Conservation (phyloP, 2,797 vertebrate genomes). For the Pseudochirops cupreus region DNA sequence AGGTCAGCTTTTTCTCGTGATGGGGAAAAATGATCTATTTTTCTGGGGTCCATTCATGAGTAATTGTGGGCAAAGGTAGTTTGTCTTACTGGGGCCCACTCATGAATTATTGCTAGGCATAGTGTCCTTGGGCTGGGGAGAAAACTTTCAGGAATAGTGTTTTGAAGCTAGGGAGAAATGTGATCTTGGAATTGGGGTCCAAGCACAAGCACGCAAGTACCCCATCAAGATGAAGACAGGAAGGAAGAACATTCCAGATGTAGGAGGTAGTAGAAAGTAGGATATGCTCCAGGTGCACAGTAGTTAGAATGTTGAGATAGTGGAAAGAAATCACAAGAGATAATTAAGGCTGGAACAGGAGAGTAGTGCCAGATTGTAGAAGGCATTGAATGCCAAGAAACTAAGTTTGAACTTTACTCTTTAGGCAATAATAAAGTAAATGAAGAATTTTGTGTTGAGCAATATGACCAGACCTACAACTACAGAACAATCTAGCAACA, state of each 20-base stretch:
- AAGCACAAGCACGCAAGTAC: too few relatives aligned
- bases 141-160: too few relatives aligned
- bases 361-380: not conserved
- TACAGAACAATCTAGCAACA: not conserved
- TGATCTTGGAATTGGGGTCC: too few relatives aligned
- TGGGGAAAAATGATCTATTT: too few relatives aligned
- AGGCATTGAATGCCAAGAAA: not conserved
- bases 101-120: too few relatives aligned
- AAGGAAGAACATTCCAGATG: not conserved
- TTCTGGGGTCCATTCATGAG: too few relatives aligned
- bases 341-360: not conserved
- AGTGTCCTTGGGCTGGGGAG: too few relatives aligned
- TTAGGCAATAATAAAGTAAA: not conserved
- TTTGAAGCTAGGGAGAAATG: too few relatives aligned
- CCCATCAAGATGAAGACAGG: not conserved
- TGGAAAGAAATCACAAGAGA: not conserved
- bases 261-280: not conserved
- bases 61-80: too few relatives aligned
- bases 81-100: too few relatives aligned
- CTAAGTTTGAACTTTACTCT: not conserved
- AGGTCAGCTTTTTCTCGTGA: too few relatives aligned
- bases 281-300: not conserved
- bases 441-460: not conserved
- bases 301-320: not conserved
- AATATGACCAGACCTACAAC: not conserved